These are phyloP conservation scores for Plusia festucae DNA, from an alignment of 2,888 invertebrate species.

Conservation along the genomic window DNA sequence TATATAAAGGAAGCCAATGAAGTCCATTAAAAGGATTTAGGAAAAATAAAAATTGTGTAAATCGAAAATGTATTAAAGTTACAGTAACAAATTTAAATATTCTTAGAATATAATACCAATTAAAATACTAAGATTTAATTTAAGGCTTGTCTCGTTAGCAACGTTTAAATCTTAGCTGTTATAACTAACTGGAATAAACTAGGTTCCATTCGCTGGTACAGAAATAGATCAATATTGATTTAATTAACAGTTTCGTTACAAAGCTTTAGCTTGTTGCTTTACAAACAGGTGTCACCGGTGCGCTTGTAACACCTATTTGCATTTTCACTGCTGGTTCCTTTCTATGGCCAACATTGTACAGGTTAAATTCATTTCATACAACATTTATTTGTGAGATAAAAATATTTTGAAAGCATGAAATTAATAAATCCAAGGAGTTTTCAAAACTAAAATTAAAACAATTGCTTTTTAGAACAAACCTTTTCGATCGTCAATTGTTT, in stretches of 20 bases:
- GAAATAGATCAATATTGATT: conserved; percentile 25
- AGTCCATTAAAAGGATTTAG: too few species aligned
- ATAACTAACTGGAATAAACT: neutral
- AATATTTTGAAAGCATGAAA: neutral
- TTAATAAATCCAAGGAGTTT: neutral
- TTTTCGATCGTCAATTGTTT: neutral
- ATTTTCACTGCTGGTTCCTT: conserved; percentile 18
- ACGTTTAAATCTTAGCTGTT: neutral
- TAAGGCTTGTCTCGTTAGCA: neutral
- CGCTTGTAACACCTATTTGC: conserved; percentile 30
- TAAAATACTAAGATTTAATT: neutral
- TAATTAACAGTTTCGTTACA: conserved; percentile 16
- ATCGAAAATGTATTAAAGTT: too few species aligned
- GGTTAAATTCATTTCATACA: neutral
- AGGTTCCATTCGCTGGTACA: neutral
- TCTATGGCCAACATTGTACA: conserved; percentile 20
- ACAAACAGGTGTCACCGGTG: conserved; percentile 27
- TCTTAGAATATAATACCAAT: neutral
- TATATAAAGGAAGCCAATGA: too few species aligned
- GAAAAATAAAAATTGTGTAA: too few species aligned
- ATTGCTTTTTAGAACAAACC: neutral
- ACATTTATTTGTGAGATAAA: neutral
- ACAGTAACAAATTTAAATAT: too few species aligned
- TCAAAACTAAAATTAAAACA: neutral
- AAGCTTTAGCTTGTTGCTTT: conserved; percentile 12